Evolutionary conservation across 1,140 invertebrate species (phyloP).

Genomic region (Pseudoatta argentina): DNA sequence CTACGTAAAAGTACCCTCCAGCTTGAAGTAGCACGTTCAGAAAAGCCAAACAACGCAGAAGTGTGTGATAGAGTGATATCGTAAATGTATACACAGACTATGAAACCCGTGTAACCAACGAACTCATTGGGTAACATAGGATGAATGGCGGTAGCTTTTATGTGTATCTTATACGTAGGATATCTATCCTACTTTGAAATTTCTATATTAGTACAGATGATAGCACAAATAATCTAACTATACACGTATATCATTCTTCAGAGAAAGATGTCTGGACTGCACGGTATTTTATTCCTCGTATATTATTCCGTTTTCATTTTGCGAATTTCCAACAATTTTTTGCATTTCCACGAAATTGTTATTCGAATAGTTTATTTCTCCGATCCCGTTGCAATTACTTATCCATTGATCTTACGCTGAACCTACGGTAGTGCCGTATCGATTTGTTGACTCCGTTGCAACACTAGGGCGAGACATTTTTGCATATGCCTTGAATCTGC

Average conservation of each 20-base stretch:
- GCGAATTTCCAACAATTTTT: conserved; percentile 29
- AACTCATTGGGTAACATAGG: conserved; percentile 68
- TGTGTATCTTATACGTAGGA: conserved; percentile 41
- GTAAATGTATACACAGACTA: conserved; percentile 70
- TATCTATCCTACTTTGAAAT: conserved; percentile 42
- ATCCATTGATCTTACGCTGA: conserved; percentile 41
- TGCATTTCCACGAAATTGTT: conserved; percentile 4
- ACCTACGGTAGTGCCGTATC: neutral
- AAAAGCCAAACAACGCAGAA: conserved; percentile 50
- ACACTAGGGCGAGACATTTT: conserved; percentile 9
- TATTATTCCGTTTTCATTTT: conserved; percentile 4
- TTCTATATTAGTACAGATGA: conserved; percentile 27
- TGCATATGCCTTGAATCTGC: neutral
- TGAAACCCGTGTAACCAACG: conserved; percentile 66
- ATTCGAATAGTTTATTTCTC: neutral
- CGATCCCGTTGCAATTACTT: conserved; percentile 20
- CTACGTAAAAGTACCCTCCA: conserved; percentile 58
- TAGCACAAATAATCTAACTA: conserved; percentile 14
- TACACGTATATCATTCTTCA: neutral
- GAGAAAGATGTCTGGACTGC: neutral
- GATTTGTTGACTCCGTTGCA: conserved; percentile 25
- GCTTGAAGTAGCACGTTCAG: conserved; percentile 64
- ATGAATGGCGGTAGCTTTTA: conserved; percentile 62
- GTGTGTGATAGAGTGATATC: conserved; percentile 58
- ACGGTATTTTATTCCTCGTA: neutral